Evolutionary conservation across 2,113 vertebrate genomes (phyloP).

Genomic region (Symphodus melops): DNA sequence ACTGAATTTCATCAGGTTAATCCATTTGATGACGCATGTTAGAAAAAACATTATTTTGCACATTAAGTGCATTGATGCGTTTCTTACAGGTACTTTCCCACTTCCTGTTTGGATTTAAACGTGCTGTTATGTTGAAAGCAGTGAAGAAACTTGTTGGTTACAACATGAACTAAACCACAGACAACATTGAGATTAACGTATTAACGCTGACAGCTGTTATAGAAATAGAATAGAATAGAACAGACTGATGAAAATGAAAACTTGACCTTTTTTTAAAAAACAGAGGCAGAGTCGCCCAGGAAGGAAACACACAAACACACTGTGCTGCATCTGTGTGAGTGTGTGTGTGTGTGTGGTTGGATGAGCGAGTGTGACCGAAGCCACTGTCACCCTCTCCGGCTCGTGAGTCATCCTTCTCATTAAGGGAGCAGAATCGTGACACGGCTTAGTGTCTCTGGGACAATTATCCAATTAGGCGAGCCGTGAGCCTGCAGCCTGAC

Average conservation of each 20-base stretch:
- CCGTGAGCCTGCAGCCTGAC: neutral
- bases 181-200: no score
- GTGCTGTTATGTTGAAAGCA: no score
- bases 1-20: no score
- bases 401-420: constrained; percentile 35
- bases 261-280: constrained; percentile 17
- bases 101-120: no score
- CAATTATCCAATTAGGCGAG: constrained; percentile 34
- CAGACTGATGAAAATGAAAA: constrained; percentile 39
- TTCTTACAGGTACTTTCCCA: no score
- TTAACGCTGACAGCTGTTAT: no score
- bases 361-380: constrained; percentile 23
- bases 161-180: no score
- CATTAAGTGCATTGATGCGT: no score
- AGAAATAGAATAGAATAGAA: no score
- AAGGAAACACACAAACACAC: constrained; percentile 28
- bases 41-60: no score
- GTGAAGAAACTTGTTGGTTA: no score
- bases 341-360: neutral
- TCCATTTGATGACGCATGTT: no score
- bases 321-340: neutral
- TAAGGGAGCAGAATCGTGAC: constrained; percentile 21
- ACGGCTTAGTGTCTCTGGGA: constrained; percentile 3
- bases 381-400: constrained; percentile 3
- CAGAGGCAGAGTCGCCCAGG: constrained; percentile 22